Percentiles rank a stretch among this genome's conserved stretches.
These are phyloP conservation scores for Argyrosomus japonicus DNA, from an alignment of 2,113 vertebrate genomes.

Conservation along the genomic window DNA sequence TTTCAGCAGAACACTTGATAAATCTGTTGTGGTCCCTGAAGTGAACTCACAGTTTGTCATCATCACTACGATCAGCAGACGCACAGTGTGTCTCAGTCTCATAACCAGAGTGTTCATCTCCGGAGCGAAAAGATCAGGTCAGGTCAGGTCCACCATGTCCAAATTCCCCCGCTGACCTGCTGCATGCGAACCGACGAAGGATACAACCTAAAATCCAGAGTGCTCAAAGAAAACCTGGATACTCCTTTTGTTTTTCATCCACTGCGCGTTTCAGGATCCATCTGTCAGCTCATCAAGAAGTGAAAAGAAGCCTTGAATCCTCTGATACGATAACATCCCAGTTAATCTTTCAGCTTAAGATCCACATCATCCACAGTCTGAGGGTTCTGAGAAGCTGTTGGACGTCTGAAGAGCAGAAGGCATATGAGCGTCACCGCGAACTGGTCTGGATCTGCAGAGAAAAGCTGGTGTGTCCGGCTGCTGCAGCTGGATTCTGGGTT, in stretches of 20 bases:
- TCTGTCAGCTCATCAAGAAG: not conserved
- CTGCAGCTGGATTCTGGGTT: not conserved
- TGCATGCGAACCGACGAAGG: not conserved
- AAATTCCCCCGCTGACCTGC: not conserved
- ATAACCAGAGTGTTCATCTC: conserved; percentile 1
- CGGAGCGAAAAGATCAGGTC: not conserved
- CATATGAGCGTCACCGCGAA: not conserved
- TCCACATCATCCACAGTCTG: not conserved
- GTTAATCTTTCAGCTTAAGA: not conserved
- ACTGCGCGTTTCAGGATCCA: not conserved
- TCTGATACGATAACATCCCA: not conserved
- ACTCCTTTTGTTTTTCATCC: not conserved
- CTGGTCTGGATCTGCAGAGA: not conserved
- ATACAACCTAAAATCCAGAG: not conserved
- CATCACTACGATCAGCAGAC: not conserved
- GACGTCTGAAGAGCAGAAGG: not conserved
- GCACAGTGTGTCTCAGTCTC: not conserved
- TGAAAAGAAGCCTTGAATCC: not conserved
- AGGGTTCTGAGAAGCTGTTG: not conserved
- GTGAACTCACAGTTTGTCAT: conserved; percentile 47
- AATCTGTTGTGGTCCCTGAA: too few species aligned
- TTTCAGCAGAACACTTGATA: too few species aligned
- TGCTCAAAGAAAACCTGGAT: not conserved
- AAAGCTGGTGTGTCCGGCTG: not conserved
- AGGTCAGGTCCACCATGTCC: not conserved